Evolutionary conservation across 2,113 vertebrate species (phyloP).

Genomic region (Sterrhoptilus dennistouni): DNA sequence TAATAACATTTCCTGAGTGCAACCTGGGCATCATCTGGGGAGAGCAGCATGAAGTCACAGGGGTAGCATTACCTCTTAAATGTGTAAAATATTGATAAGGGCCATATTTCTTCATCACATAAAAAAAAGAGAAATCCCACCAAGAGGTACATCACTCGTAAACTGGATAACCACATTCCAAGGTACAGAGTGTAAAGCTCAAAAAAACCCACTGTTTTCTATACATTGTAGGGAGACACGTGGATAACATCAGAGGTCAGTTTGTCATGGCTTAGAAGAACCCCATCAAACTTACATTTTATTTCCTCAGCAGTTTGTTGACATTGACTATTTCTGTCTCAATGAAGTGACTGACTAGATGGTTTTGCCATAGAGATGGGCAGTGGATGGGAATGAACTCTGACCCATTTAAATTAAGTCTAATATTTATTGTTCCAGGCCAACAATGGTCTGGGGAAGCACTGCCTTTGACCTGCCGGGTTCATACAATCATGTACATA

Average conservation of each 20-base stretch:
- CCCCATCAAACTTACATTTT: conserved; percentile 60
- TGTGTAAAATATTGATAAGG: conserved; percentile 72
- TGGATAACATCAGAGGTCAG: not conserved
- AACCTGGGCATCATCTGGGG: conserved; percentile 65
- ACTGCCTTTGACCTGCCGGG: conserved; percentile 59
- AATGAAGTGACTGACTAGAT: conserved; percentile 28
- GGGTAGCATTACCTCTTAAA: conserved; percentile 53
- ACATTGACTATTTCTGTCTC: conserved; percentile 51
- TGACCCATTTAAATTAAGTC: conserved; percentile 76
- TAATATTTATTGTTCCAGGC: conserved; percentile 71
- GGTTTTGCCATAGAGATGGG: conserved; percentile 58
- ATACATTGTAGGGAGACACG: not conserved
- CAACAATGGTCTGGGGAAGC: conserved; percentile 68
- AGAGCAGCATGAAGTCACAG: conserved; percentile 60
- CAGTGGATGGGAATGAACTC: conserved; percentile 74
- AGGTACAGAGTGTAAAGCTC: not conserved
- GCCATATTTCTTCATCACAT: conserved; percentile 40
- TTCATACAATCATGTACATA: conserved; percentile 22
- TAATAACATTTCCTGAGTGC: conserved; percentile 74
- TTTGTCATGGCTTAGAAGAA: conserved; percentile 42
- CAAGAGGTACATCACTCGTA: conserved; percentile 11
- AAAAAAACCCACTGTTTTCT: not conserved
- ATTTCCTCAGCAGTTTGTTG: conserved; percentile 57
- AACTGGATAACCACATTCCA: not conserved
- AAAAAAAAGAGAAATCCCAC: not conserved